Base-by-base conservation (phyloP, 2,888 invertebrate genomes). In the Elysia crispata region DNA sequence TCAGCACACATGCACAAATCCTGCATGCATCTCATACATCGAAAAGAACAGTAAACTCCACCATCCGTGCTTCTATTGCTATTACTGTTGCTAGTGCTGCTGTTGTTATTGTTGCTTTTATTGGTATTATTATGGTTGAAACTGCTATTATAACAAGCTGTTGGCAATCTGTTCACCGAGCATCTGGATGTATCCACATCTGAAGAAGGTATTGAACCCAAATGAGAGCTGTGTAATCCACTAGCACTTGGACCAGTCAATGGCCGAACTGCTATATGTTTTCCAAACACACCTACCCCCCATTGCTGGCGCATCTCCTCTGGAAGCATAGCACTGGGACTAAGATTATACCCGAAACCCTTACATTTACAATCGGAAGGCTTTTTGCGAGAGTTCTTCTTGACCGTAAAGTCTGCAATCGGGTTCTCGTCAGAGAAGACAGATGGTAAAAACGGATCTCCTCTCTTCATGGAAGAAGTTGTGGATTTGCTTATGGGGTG, bases 241-340 rank as follows among this genome's bases (percentile, higher is more conserved):
- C 41, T 41, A 15, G n/a, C 20, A 23, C 20, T 23, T 20, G 60
- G 60, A 20, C 23, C n/a, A 60, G 60, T 5, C 23, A 6, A 20
- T 15, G 60, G 60, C 6, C 67, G 18, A 5, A 41, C 25, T 31
- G 70, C 28, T 20, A 76, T 72, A 6, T 70, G 54, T 50, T 80
- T 80, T 13, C 80, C 80, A 33, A 80, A 80, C 70, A 80, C 62
- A 18, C 80, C 80, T 31, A 54, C 75, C 20, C 80, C 80, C 80
- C 80, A 80, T 60, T 80, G 80, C 31, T 80, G 80, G 20, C 76
- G 62, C 80, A 80, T 80, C 41, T 80, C 80, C 54, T 80, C 80
- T 18, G 80, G 80, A 20, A 80, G 28, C 5, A 80, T 41, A 3
- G 80, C 76, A 15, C 80, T 80, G 1, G 80, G 80, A 31, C 80